Conservation (phyloP, 2,888 invertebrate genomes). For the Entomobrya proxima region DNA sequence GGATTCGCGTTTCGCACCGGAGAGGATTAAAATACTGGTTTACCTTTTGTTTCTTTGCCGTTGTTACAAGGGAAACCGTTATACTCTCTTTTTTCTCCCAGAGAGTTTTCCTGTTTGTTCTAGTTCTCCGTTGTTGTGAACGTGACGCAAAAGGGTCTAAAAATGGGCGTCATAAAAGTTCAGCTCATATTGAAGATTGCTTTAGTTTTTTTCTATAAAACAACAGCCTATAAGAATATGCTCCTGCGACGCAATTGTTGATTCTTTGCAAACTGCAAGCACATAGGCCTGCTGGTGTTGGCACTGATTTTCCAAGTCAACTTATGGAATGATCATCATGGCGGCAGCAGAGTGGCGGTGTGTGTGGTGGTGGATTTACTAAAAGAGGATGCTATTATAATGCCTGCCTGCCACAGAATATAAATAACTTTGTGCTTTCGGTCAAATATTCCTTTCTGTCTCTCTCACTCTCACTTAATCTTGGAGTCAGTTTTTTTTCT, state of each 20-base stretch:
- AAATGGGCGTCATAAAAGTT: slow-evolving; percentile 5
- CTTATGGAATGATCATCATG: neutral
- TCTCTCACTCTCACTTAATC: neutral
- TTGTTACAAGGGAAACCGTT: neutral
- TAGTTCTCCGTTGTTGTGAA: neutral
- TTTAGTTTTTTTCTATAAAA: neutral
- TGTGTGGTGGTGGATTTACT: neutral
- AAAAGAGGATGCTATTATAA: neutral
- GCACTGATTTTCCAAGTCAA: neutral
- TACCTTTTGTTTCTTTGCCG: neutral
- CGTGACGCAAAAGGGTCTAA: neutral
- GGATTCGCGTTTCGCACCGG: neutral
- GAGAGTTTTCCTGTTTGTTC: slow-evolving; percentile 9
- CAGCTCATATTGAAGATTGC: neutral
- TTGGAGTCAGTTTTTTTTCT: neutral
- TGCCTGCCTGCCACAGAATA: slow-evolving; percentile 1
- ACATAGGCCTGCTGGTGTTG: neutral
- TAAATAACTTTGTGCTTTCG: slow-evolving; percentile 5
- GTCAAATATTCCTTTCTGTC: too few species aligned
- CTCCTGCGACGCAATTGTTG: neutral
- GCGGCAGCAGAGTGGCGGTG: too few species aligned
- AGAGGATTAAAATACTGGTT: neutral
- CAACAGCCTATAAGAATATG: neutral
- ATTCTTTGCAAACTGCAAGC: neutral
- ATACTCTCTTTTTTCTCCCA: too few species aligned